Evolutionary conservation across 92 coral and sea anemone genomes (phyloP), one percentile per base, ranked within the genome.

Genomic region (Palythoa grandiflora): DNA sequence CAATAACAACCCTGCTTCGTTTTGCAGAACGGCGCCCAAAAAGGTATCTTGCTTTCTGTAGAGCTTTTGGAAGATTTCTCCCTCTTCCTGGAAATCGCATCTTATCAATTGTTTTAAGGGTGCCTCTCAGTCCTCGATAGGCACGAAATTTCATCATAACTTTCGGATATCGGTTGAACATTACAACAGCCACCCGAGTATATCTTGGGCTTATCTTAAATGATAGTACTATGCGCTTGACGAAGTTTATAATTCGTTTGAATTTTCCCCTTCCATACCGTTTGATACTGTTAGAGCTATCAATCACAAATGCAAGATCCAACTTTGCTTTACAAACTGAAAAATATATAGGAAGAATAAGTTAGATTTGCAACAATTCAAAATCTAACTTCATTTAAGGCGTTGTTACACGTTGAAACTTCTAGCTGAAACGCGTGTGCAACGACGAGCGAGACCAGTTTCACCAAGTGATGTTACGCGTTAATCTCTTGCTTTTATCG

Each of bases 241-340:
- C 85, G 54, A 96, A 96, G 90, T 94, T 93, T 78, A 90, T 80
- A 71, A 90, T 77, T 9, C 93, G 91, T 51, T 73, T 86, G 89
- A 96, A 94, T 71, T 93, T 95, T 48, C 78, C 86, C 21, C 73
- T 80, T 21, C 95, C 87, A 72, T 70, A 85, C 5, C 2, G 37
- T 51, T 85, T 86, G 15, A 95, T 87, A 70, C 94, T 92, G 19
- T 93, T 88, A 8, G 99, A 96, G 1, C 95, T 93, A 77, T 96
- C 99, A 17, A 96, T 75, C 37, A 96, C 75, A 71, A 96, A 93
- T 52, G 88, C 95, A 55, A 96, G 83, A 68, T 96, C 99, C 50
- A 94, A 73, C 61, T 84, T 84, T 53, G 90, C 89, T 37, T 77
- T 87, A 87, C 95, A 94, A 16, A 84, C 98, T 93, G 36, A 7